Conservation (phyloP, 2,888 invertebrate genomes). For the Pseudococcus viburni region DNA sequence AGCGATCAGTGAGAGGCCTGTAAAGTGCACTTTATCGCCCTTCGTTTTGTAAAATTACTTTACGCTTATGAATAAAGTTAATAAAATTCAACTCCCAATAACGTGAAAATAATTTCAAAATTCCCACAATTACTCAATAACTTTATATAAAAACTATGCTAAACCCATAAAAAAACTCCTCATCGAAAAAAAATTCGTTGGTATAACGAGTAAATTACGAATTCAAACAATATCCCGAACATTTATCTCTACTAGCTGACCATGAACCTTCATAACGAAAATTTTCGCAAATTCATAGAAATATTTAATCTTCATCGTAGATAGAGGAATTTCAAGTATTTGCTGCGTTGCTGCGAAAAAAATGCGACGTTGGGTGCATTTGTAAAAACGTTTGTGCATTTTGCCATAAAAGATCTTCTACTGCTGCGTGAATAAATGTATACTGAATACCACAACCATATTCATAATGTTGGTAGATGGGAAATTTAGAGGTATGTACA, state of each 20-base stretch:
- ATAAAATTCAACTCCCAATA: too few relatives aligned
- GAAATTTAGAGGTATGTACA: neutral
- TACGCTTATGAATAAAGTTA: too few relatives aligned
- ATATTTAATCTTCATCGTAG: neutral
- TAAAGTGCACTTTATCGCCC: too few relatives aligned
- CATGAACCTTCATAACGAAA: neutral
- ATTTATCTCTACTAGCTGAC: too few relatives aligned
- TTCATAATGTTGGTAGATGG: neutral
- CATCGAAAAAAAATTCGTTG: too few relatives aligned
- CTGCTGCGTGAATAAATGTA: neutral
- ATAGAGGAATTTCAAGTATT: neutral
- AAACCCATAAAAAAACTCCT: too few relatives aligned
- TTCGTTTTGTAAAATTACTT: too few relatives aligned
- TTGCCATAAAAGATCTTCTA: neutral
- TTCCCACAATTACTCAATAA: neutral
- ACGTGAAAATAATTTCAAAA: neutral
- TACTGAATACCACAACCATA: neutral
- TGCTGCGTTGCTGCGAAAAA: neutral
- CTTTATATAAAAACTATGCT: too few relatives aligned
- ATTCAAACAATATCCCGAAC: too few relatives aligned
- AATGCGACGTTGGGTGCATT: neutral
- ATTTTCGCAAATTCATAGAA: neutral
- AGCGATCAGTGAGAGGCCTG: too few relatives aligned
- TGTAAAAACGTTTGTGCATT: conserved; percentile 2
- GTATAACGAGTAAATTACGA: too few relatives aligned